Percentiles rank a stretch among this genome's conserved stretches.
phyloP scores from a whole-genome alignment of 1,140 invertebrate genomes.

The Hypothenemus hampei region DNA sequence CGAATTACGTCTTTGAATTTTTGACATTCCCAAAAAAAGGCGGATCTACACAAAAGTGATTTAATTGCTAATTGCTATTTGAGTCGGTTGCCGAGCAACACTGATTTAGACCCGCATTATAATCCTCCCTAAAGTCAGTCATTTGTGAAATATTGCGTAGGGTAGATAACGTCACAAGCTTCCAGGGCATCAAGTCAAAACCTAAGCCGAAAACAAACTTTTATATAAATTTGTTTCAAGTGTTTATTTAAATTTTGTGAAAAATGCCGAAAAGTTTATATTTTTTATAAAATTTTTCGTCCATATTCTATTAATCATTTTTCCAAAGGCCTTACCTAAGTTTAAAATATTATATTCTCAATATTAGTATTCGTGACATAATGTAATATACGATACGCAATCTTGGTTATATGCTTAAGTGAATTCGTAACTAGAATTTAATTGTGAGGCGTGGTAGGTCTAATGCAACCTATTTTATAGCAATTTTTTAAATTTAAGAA shows the following conservation, averaged over 20 bases:
- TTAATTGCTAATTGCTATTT: constrained; percentile 35
- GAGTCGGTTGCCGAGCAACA: constrained; percentile 35
- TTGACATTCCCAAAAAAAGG: no score
- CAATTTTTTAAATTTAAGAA: no score
- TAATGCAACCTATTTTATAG: no score
- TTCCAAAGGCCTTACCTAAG: no score
- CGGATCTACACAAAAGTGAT: constrained; percentile 25
- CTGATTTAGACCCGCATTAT: constrained; percentile 31
- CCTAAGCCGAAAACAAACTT: constrained; percentile 15
- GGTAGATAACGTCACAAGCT: constrained; percentile 18
- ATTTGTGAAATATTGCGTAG: constrained; percentile 33
- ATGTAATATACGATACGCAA: background rate
- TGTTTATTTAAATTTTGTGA: no score
- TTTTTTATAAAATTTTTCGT: no score
- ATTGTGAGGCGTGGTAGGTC: background rate
- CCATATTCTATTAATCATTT: no score
- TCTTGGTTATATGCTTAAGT: background rate
- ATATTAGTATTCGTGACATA: background rate
- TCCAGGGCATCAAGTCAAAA: constrained; percentile 9
- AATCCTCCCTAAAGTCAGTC: constrained; percentile 33
- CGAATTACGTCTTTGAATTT: no score
- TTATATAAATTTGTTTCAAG: background rate
- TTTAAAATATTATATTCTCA: no score
- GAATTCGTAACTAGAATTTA: background rate
- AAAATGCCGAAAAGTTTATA: no score